phyloP scores from a whole-genome alignment of 1,140 invertebrate species.

The Bombus superbus region DNA sequence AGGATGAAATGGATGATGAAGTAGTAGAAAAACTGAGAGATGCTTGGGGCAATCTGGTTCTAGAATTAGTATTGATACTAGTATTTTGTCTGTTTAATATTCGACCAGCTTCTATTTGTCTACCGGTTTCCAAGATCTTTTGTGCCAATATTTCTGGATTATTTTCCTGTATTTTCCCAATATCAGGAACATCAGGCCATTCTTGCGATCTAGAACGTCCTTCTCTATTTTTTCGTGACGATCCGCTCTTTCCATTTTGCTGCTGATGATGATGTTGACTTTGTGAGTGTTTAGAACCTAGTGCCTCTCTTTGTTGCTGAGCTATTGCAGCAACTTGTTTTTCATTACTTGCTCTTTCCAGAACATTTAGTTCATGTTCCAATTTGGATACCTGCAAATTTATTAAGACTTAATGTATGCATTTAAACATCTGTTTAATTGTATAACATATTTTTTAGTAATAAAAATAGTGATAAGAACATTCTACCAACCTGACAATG shows the following conservation, averaged over 20 bases:
- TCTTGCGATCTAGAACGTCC: slow-evolving; percentile 91
- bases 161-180: slow-evolving; percentile 95
- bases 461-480: not conserved
- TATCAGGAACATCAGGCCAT: slow-evolving; percentile 94
- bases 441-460: not conserved
- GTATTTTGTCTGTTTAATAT: slow-evolving; percentile 77
- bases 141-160: slow-evolving; percentile 94
- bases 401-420: slow-evolving; percentile 23
- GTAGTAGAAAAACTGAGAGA: slow-evolving; percentile 74
- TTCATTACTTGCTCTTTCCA: slow-evolving; percentile 88
- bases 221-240: slow-evolving; percentile 87
- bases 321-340: slow-evolving; percentile 83
- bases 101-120: slow-evolving; percentile 93
- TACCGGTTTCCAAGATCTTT: slow-evolving; percentile 94
- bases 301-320: slow-evolving; percentile 73
- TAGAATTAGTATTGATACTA: slow-evolving; percentile 61
- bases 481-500: slow-evolving; percentile 85
- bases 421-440: not conserved
- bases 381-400: slow-evolving; percentile 85
- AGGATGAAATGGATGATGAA: slow-evolving; percentile 64
- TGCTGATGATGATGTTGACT: slow-evolving; percentile 71
- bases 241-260: slow-evolving; percentile 68
- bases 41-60: slow-evolving; percentile 77
- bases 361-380: slow-evolving; percentile 88
- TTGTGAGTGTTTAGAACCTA: slow-evolving; percentile 67